Evolutionary conservation across 2,888 invertebrate genomes (phyloP).

Genomic region (Tridacna gigas): DNA sequence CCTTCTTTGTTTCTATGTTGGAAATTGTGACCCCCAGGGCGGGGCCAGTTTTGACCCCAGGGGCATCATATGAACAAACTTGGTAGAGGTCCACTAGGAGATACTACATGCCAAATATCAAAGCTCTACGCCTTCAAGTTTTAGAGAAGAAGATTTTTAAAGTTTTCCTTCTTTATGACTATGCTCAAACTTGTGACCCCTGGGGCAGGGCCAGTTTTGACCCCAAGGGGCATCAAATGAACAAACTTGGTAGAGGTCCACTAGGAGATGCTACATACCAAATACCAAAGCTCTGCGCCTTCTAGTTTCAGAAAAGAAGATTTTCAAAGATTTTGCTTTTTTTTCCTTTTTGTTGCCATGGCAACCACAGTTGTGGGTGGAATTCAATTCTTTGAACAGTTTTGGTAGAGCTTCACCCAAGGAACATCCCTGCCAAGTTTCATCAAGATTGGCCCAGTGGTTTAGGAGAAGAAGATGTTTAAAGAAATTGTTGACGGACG

Average conservation of each 20-base stretch:
- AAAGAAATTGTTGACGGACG: neutral
- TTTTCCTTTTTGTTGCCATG: neutral
- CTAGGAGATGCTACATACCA: neutral
- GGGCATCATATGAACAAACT: no score
- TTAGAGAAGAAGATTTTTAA: neutral
- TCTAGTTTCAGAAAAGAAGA: neutral
- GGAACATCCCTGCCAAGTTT: neutral
- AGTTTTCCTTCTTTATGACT: neutral
- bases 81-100: no score
- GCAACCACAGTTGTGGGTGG: neutral
- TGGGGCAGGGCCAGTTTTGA: neutral
- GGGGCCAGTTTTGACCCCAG: no score
- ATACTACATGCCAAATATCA: no score
- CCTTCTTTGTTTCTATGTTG: no score
- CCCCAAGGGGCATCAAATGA: neutral
- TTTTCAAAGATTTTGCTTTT: neutral
- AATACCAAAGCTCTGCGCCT: neutral
- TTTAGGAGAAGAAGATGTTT: neutral
- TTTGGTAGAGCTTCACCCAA: neutral
- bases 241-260: neutral
- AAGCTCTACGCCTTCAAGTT: neutral
- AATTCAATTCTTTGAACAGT: neutral
- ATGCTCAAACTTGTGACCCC: no score
- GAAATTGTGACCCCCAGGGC: no score
- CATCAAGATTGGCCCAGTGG: neutral